Percentiles rank a stretch among this genome's conserved stretches.
Evolutionary conservation across 2,113 vertebrate genomes (phyloP).

Genomic region (Columbina picui): DNA sequence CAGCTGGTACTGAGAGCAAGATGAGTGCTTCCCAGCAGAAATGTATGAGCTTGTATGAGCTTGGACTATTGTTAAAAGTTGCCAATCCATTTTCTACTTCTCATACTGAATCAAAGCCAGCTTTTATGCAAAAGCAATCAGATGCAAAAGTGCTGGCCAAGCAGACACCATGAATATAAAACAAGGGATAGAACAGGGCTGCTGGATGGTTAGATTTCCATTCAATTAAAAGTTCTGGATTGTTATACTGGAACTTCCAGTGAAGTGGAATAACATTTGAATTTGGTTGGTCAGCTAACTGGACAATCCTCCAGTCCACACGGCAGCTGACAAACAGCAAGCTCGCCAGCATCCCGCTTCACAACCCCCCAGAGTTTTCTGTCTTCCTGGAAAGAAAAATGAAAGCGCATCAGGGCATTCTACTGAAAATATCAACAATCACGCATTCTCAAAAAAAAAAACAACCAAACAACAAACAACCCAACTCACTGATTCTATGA

Average conservation of each 20-base stretch:
- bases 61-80: neutral
- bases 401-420: neutral
- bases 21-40: neutral
- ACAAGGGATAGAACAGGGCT: neutral
- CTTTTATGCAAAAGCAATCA: neutral
- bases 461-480: no score
- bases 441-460: neutral
- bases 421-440: neutral
- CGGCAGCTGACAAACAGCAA: neutral
- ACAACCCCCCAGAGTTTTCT: neutral
- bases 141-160: neutral
- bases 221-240: neutral
- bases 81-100: neutral
- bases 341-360: neutral
- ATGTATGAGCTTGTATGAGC: neutral
- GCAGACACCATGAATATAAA: neutral
- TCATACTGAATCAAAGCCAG: fast-evolving
- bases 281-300: neutral
- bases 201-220: neutral
- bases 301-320: neutral
- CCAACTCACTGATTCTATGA: neutral
- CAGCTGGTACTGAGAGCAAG: neutral
- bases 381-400: neutral
- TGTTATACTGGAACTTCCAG: neutral
- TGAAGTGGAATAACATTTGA: neutral